Evolutionary conservation across 2,888 invertebrate genomes (phyloP), one percentile per base, ranked within the genome.

Genomic region (Melanchra persicariae): DNA sequence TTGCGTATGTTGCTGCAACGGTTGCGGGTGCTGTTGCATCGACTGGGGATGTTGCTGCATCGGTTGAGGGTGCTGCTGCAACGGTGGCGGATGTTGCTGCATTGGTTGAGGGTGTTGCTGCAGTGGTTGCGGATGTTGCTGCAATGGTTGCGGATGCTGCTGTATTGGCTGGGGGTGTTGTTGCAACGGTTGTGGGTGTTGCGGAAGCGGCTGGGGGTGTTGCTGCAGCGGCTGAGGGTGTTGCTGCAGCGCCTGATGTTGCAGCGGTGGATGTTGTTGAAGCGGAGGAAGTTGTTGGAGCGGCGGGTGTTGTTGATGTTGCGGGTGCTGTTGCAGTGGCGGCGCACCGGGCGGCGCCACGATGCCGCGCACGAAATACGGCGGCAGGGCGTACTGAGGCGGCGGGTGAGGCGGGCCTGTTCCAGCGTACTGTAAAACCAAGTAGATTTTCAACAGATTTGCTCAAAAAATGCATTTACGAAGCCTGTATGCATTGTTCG

Each of bases 381-480:
- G 97, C 82, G 96, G 96, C 67, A 97, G 88, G 40, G 96, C 96
- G 83, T 94, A 96, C 87, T 96, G 97, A 19, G 96, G 88, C 17
- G 92, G 93, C 17, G 93, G 95, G 80, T 96, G 96, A 45, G 96
- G 95, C 37, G 95, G 93, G 49, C 94, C 96, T 73, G 95, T 94
- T 9, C 90, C 89, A 3, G 92, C 93, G 82, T 93, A 95, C 95
- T 95, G 88, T 17, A 30, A 68, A 68, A 10, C 24, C 15, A 43
- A 17, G 26, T 30, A 47, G 0, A 51, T 40, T 9, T n/a, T n/a
- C n/a, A n/a, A n/a, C n/a, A n/a, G n/a, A n/a, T n/a, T n/a, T n/a
- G n/a, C n/a, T n/a, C n/a, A n/a, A n/a, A n/a, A n/a, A n/a, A n/a
- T n/a, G n/a, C n/a, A n/a, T n/a, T n/a, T n/a, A n/a, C n/a, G n/a